Base-by-base conservation (phyloP, 1,140 invertebrate genomes). In the Listronotus oregonensis region DNA sequence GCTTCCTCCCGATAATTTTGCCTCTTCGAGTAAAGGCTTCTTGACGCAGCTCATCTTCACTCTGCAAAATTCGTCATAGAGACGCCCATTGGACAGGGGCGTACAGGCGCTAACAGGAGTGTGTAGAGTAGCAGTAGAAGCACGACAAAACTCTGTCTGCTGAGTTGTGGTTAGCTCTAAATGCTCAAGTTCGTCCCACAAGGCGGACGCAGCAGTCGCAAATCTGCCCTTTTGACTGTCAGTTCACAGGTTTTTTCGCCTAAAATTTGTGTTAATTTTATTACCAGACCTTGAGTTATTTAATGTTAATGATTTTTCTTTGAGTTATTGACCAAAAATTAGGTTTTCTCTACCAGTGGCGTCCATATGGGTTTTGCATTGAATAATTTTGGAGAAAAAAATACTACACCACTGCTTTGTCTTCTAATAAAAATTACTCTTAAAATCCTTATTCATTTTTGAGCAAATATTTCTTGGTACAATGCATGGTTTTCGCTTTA, bases 101-200 rank as follows among this genome's bases (percentile, higher is more conserved):
- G 82, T 80, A 58, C 81, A 82, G 9, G 73, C 71, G 39, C 79
- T 79, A 17, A 81, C 80, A 12, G 83, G 78, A 14, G 81, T 81
- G 49, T 78, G 77, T 42, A 82, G 71, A 71, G 79, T 79, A 66
- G 82, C 79, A 27, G 84, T 77, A 71, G 85, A 86, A 14, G 76
- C 78, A 69, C 80, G 75, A 68, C 79, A 73, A 65, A 71, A 78
- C 46, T 77, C 74, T 2, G 65, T 56, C 14, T 46, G 18, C 17
- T 66, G 59, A 3, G 59, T 42, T 37, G 50, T 37, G 0, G 52
- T 27, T n/a, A 67, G 67, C 43, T 82, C 82, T 46, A 84, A 80
- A 78, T 91, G 90, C 73, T 94, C 92, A 44, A 97, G 80, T 79
- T 98, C 96, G 73, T 98, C 95, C 81, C 88, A 92, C 96, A 98